Evolutionary conservation across 2,888 invertebrate genomes (phyloP), one percentile per base, ranked within the genome.

Genomic region (Agriopis aurantiaria): DNA sequence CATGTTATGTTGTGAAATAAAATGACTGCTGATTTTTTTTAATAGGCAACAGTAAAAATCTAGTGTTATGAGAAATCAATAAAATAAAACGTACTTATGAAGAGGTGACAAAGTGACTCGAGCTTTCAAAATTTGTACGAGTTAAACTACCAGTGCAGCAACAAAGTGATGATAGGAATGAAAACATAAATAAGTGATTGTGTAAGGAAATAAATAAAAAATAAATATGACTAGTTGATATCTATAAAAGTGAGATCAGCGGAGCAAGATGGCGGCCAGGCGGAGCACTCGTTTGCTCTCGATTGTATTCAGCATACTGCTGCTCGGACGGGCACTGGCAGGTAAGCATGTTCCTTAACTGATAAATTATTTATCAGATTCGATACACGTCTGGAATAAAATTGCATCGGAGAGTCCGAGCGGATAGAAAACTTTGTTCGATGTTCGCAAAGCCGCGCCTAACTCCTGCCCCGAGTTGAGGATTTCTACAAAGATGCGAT

Each of bases 281-380:
- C 87, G 84, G 71, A 86, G 88, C 77, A 84, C 88, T 65, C 88
- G 90, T 68, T 82, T 91, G 81, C 86, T 94, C 78, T 92, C 93
- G 68, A 90, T 94, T 74, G 82, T 94, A 75, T 92, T 94, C 87
- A 94, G 92, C 83, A 90, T 90, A 58, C 79, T 94, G 75, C 88
- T 94, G 65, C 87, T 94, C 75, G 93, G 93, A 73, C 88, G 93
- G 72, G 93, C 91, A 76, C 89, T 94, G 73, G 91, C 93, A 85
- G 93, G 94, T 93, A 80, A 88, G 88, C 11, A 53, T 23, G 41
- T 62, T 53, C 60, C 67, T 57, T 58, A 48, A 46, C 67, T 74
- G 67, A 73, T 76, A 67, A 75, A 76, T 75, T 66, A 76, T 73
- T 73, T 76, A 76, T 75, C 51, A 71, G 68, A 68, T 68, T 56